These are phyloP conservation scores for Sapayoa aenigma DNA, from an alignment of 2,113 vertebrate species.

Conservation along the genomic window DNA sequence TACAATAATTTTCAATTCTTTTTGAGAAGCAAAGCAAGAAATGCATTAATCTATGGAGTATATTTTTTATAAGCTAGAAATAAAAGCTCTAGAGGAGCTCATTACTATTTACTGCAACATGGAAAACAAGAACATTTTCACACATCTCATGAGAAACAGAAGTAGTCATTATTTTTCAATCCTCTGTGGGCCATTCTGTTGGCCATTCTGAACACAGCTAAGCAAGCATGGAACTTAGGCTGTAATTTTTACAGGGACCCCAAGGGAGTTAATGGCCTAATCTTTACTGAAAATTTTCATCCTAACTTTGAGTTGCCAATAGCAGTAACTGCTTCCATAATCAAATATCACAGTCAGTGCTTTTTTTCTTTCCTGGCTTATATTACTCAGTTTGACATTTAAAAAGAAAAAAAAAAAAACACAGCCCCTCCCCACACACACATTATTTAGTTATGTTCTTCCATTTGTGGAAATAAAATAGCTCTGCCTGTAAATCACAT, in stretches of 20 bases:
- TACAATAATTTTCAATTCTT: not conserved
- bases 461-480: not conserved
- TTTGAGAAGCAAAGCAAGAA: not conserved
- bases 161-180: not conserved
- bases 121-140: not conserved
- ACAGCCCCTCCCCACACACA: not conserved
- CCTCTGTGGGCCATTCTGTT: not conserved
- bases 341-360: not conserved
- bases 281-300: not conserved
- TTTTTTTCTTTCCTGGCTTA: not conserved
- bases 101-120: not conserved
- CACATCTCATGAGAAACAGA: not conserved
- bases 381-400: not conserved
- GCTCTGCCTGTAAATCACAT: not conserved
- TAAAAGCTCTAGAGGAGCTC: not conserved
- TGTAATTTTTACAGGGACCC: slow-evolving; percentile 8
- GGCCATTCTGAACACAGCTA: not conserved
- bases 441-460: not conserved
- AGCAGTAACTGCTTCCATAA: slow-evolving; percentile 24
- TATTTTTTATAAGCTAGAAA: not conserved
- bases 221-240: not conserved
- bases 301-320: not conserved
- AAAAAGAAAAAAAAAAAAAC: not conserved
- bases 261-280: slow-evolving; percentile 4
- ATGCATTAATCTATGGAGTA: not conserved